These are phyloP conservation scores for Amazona vittata DNA, from an alignment of 2,113 vertebrate genomes.

Conservation along the genomic window DNA sequence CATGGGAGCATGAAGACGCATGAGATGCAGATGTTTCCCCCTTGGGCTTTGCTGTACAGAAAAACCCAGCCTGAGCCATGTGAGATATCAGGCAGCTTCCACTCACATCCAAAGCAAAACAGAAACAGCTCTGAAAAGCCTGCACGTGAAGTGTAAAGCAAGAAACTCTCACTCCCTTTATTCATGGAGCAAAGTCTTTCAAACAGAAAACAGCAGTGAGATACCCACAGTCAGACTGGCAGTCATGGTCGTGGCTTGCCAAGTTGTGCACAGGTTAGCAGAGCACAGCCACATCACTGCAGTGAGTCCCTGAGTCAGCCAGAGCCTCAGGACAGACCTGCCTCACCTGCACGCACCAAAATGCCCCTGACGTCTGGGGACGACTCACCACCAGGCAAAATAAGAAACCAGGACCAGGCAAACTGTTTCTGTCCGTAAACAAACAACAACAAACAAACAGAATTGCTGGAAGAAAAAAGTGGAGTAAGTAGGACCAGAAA, in stretches of 20 bases:
- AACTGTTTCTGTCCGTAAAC: neutral
- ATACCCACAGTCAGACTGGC: too few species aligned
- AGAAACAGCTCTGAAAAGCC: neutral
- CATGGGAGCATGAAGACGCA: neutral
- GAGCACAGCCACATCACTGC: neutral
- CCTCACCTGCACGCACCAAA: neutral
- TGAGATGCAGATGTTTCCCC: neutral
- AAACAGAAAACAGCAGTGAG: neutral
- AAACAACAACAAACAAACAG: neutral
- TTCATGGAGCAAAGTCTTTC: neutral
- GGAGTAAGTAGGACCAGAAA: neutral
- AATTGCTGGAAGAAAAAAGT: neutral
- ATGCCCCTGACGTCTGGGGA: neutral
- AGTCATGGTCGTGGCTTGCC: accelerated
- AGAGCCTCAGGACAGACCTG: neutral
- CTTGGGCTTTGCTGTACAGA: neutral
- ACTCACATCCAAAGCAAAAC: neutral
- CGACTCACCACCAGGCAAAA: neutral
- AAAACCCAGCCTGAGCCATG: accelerated
- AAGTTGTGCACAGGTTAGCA: neutral
- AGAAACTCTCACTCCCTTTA: neutral
- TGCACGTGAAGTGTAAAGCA: neutral
- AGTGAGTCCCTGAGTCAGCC: neutral
- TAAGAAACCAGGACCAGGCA: neutral
- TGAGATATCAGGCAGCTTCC: neutral